phyloP scores from a whole-genome alignment of 2,888 invertebrate genomes.

The Stenolophus ochropezus region DNA sequence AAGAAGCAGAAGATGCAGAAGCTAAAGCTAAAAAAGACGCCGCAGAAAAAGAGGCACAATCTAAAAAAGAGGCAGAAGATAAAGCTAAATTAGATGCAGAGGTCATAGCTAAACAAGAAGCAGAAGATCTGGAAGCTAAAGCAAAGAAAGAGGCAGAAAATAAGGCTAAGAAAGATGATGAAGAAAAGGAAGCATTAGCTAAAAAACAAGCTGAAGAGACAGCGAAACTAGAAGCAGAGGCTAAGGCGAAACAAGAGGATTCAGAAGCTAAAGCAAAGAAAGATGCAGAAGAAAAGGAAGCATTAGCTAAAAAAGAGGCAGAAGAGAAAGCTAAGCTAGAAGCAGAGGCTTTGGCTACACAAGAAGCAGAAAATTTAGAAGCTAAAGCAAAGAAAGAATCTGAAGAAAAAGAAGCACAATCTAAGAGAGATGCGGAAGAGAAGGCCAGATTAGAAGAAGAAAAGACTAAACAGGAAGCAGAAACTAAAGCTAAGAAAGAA shows the following conservation, averaged over 20 bases:
- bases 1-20: constrained; percentile 59
- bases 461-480: constrained; percentile 58
- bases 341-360: constrained; percentile 65
- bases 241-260: neutral
- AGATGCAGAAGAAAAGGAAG: constrained; percentile 59
- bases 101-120: constrained; percentile 38
- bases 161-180: neutral
- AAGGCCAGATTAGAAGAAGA: constrained; percentile 60
- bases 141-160: constrained; percentile 21
- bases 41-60: constrained; percentile 46
- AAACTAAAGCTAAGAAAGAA: constrained; percentile 68
- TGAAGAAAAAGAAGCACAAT: constrained; percentile 60
- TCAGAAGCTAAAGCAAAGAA: constrained; percentile 60
- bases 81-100: constrained; percentile 39
- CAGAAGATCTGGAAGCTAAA: constrained; percentile 28
- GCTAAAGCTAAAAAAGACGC: constrained; percentile 59
- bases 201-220: neutral
- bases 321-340: constrained; percentile 65
- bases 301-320: constrained; percentile 65
- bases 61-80: constrained; percentile 54
- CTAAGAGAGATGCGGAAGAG: constrained; percentile 55
- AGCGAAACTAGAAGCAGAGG: neutral
- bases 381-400: constrained; percentile 60
- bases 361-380: constrained; percentile 62
- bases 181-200: constrained; percentile 56